Conservation (phyloP, 2,113 vertebrate genomes). For the Rhinolophus ferrumequinum region DNA sequence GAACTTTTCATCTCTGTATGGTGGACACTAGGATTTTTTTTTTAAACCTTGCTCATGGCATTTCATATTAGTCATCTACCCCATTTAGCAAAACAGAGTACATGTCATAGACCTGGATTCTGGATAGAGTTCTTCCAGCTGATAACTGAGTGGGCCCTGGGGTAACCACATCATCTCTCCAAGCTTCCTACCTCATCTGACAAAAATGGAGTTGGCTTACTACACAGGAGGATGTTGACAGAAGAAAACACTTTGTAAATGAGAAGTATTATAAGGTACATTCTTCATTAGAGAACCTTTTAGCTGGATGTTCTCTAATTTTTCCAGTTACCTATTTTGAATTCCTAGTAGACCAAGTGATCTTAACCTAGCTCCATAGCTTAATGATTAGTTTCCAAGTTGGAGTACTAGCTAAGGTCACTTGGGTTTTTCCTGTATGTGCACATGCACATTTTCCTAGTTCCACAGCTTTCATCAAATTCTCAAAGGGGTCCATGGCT, state of each 20-base stretch:
- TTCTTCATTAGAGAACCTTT: not conserved
- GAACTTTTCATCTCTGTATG: not conserved
- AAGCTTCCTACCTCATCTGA: not conserved
- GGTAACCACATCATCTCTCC: not conserved
- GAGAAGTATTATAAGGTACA: not conserved
- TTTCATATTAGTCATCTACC: not conserved
- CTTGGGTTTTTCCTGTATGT: not conserved
- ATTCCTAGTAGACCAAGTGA: not conserved
- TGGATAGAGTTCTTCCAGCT: not conserved
- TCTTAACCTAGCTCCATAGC: not conserved
- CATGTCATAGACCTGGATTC: not conserved
- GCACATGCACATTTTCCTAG: not conserved
- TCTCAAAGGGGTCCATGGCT: not conserved
- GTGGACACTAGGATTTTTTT: not conserved
- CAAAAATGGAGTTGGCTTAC: not conserved
- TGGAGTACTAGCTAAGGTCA: not conserved
- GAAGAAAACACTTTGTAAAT: not conserved
- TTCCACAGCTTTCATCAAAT: conserved; percentile 18
- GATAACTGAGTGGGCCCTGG: not conserved
- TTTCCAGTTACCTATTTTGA: not conserved
- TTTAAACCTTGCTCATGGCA: not conserved
- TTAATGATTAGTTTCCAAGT: not conserved
- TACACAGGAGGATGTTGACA: not conserved
- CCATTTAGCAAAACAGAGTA: not conserved
- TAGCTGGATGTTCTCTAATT: not conserved